Evolutionary conservation across 2,113 vertebrate species (phyloP), one percentile per base, ranked within the genome.

Genomic region (Paraplagusia blochii): DNA sequence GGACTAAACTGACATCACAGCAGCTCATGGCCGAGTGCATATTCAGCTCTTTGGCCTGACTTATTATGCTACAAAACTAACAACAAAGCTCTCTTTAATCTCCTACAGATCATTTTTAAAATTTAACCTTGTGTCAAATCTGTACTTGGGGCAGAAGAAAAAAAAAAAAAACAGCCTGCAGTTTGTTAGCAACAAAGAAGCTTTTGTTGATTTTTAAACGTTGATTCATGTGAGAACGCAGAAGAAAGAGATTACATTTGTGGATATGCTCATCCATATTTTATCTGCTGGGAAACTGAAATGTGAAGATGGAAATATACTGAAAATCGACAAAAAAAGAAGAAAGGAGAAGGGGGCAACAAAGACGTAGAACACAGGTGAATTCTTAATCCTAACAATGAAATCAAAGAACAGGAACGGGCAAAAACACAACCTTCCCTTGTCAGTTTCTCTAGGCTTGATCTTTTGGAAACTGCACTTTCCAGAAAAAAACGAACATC

Each of bases 401-500:
- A 29, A 29, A 29, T 6, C 6, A 29, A 29, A 29, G 22, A 6
- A 29, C 2, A 6, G 22, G 22, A 4, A 6, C 2, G 22, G 22
- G 22, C 22, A 29, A 29, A 29, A 29, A 29, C 22, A 29, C 22
- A 29, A 29, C 3, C 22, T 29, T 2, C 22, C 22, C 6, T 29
- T 29, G 22, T 29, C 22, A 29, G 63, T 48, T 60, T 0, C 42
- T 46, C 42, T 19, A 42, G 58, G 56, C 60, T 73, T 66, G 62
- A 79, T 74, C 61, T 19, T 53, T 43, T 67, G 65, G 71, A 79
- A 70, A 16, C n/a, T n/a, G n/a, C n/a, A n/a, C n/a, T n/a, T n/a
- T n/a, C n/a, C n/a, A n/a, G n/a, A n/a, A n/a, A n/a, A n/a, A n/a
- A n/a, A n/a, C n/a, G n/a, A n/a, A n/a, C n/a, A n/a, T n/a, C n/a